Percentiles rank a stretch among this genome's conserved stretches.
Evolutionary conservation across 2,888 invertebrate species (phyloP).

Genomic region (Thelaira solivaga): DNA sequence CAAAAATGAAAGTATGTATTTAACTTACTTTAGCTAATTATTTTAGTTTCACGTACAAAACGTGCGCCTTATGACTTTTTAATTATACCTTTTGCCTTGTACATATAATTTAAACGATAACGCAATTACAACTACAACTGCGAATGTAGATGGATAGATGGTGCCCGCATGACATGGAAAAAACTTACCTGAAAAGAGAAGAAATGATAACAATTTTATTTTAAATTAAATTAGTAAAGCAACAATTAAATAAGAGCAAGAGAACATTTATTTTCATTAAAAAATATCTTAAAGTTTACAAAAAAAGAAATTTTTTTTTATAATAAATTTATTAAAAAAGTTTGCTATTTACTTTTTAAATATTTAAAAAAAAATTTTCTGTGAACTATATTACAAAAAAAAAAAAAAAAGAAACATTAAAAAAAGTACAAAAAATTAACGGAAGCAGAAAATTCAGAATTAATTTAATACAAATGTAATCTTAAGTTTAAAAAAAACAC

Average conservation of each 20-base stretch:
- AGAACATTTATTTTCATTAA: constrained; percentile 3
- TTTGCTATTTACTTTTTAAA: no score
- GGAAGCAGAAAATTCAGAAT: constrained; percentile 28
- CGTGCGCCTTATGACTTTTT: constrained; percentile 63
- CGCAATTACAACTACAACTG: constrained; percentile 16
- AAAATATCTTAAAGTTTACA: background rate
- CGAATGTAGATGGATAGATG: background rate
- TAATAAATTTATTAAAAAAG: background rate
- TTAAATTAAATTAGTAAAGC: constrained; percentile 25
- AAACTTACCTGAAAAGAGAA: constrained; percentile 54
- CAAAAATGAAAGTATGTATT: constrained; percentile 26
- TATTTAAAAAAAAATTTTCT: no score
- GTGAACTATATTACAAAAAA: no score
- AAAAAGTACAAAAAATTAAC: no score
- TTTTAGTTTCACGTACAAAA: constrained; percentile 63
- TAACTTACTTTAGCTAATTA: constrained; percentile 62
- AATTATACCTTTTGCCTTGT: constrained; percentile 53
- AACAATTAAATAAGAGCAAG: background rate
- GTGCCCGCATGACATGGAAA: background rate
- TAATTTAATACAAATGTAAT: no score
- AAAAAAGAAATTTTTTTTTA: no score
- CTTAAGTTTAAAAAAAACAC: no score
- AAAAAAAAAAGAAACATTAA: no score
- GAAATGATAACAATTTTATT: constrained; percentile 9
- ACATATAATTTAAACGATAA: constrained; percentile 58